These are phyloP conservation scores for Progne subis DNA, from an alignment of 2,113 vertebrate genomes.

Conservation along the genomic window DNA sequence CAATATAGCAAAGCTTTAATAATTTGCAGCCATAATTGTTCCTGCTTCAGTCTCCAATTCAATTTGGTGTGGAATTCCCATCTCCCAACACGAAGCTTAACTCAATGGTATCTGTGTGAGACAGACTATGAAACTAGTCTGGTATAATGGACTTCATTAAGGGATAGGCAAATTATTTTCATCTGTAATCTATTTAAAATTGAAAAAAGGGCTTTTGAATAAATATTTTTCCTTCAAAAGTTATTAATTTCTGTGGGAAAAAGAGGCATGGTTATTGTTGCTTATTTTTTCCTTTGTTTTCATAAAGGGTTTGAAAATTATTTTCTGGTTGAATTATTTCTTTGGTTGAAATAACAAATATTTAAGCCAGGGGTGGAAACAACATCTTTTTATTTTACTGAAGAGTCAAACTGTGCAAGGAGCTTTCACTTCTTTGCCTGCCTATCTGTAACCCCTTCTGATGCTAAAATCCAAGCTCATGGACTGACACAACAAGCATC, in stretches of 20 bases:
- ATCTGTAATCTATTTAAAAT: constrained; percentile 39
- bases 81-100: constrained; percentile 49
- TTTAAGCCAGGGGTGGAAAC: background rate
- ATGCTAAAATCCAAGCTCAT: background rate
- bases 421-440: background rate
- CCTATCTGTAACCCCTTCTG: background rate
- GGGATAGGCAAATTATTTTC: constrained; percentile 45
- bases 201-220: background rate
- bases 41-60: constrained; percentile 47
- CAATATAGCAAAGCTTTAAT: constrained; percentile 44
- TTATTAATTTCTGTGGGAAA: constrained; percentile 4
- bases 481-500: background rate
- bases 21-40: constrained; percentile 57
- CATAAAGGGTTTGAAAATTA: background rate
- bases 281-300: background rate
- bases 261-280: background rate
- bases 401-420: background rate
- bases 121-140: constrained; percentile 46
- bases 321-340: constrained; percentile 20
- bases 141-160: constrained; percentile 48
- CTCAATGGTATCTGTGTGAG: constrained; percentile 35
- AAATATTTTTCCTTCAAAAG: constrained; percentile 35
- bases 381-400: background rate
- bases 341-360: constrained; percentile 8
- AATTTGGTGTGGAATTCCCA: constrained; percentile 58